These are phyloP conservation scores for Zhuqinia jingwanae DNA, from an alignment of 2,888 invertebrate species.

Conservation along the genomic window DNA sequence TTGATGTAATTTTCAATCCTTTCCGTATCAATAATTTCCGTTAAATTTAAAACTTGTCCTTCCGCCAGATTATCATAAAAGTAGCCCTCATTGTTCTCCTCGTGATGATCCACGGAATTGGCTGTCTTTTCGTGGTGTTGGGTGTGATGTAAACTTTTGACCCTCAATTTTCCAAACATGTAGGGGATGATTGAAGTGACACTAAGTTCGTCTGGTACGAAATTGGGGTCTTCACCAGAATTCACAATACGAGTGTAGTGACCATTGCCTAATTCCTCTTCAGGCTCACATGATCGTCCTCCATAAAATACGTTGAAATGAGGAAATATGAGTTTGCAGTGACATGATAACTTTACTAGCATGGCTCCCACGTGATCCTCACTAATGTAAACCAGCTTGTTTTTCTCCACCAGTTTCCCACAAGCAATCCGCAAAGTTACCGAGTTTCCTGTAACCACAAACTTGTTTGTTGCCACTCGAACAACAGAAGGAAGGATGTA, in stretches of 20 bases:
- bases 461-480: constrained; percentile 49
- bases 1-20: constrained; percentile 58
- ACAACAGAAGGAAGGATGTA: constrained; percentile 37
- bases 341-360: constrained; percentile 55
- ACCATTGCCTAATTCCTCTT: not conserved
- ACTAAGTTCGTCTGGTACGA: constrained; percentile 21
- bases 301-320: constrained; percentile 54
- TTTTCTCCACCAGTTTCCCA: constrained; percentile 10
- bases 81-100: constrained; percentile 12
- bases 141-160: not conserved
- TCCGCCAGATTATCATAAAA: constrained; percentile 57
- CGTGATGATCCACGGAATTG: constrained; percentile 30
- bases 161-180: constrained; percentile 61
- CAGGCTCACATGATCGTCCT: constrained; percentile 16
- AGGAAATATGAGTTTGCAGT: constrained; percentile 42
- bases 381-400: constrained; percentile 41
- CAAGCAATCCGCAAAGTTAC: constrained; percentile 27
- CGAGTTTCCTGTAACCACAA: constrained; percentile 57
- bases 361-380: constrained; percentile 54
- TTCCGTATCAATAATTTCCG: constrained; percentile 62
- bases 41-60: constrained; percentile 57
- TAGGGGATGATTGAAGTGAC: constrained; percentile 61
- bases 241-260: constrained; percentile 10
- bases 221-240: constrained; percentile 35
- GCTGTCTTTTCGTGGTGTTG: constrained; percentile 30